Base-by-base conservation (phyloP, 30 jellyfish, hydroid and myxozoan genomes). In the Aurelia aurita complex sp. Pacific region DNA sequence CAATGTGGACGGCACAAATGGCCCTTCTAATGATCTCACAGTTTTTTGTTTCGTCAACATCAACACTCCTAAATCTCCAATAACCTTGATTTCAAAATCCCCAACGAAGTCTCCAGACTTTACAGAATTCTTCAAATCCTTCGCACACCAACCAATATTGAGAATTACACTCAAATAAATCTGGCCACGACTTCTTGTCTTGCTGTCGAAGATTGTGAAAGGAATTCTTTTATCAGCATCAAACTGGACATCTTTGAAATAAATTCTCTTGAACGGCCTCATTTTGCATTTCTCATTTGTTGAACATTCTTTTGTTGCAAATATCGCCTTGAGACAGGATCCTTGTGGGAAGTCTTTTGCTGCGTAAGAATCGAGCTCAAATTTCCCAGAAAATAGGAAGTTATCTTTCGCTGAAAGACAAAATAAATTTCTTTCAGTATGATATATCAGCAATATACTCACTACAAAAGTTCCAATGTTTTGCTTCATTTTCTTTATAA, bases 81-180 rank as follows among this genome's bases (percentile, higher is more conserved):
- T 36, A 19, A 16, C 18, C 38, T 62, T 60, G 29, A 77, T 53
- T 9, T 63, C 77, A 29, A 62, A 17, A 8, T 50, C 60, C 1
- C 77, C 77, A 1, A 77, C 63, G 18, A 77, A 53, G 52, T 77
- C 87, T 6, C 43, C 87, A 33, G 77, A 33, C 53, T 51, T 35
- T 3, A 77, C 61, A 8, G 85, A 76, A 67, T 38, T 77, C 68
- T 3, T 34, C 70, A 7, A 23, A 15, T 12, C 87, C 70, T 61
- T 68, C 82, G 77, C 78, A 51, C 90, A 81, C 90, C 90, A 81
- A n/a, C 77, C 77, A 32, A 29, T 51, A 29, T 81, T 81, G 9
- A 81, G 36, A 3, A 81, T 64, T 36, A 76, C 71, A 32, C n/a
- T 54, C 55, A 69, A 34, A 69, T 33, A 5, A 19, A 67, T 18